A percentile compares a stretch with the other conserved stretches of the same genome.
Evolutionary conservation across 2,113 vertebrate genomes (phyloP).

Genomic region (Malurus alboscapulatus): DNA sequence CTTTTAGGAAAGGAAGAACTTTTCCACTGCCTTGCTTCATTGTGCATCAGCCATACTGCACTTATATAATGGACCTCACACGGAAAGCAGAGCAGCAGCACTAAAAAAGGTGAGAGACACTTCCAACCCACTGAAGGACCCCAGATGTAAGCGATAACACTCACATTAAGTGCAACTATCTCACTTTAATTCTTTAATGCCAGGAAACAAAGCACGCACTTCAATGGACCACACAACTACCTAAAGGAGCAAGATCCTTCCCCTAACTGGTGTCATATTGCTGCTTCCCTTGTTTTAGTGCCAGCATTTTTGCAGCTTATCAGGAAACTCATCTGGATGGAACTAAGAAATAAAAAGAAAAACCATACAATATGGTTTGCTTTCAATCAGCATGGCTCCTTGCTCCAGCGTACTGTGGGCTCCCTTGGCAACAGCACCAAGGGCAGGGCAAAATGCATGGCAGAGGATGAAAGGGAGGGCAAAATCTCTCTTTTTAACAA

Average conservation of each 20-base stretch:
- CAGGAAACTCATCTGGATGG: not conserved
- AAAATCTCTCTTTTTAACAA: not conserved
- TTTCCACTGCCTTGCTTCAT: not conserved
- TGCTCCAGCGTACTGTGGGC: not conserved
- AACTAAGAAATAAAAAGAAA: not conserved
- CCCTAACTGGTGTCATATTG: not conserved
- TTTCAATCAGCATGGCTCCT: not conserved
- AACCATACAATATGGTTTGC: not conserved
- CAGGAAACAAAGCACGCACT: not conserved
- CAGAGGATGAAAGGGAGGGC: not conserved
- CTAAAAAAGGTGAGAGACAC: not conserved
- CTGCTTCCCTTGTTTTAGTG: not conserved
- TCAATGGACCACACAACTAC: not conserved
- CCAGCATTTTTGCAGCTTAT: not conserved
- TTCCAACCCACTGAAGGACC: not conserved
- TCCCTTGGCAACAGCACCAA: conserved; percentile 1
- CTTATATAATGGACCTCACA: not conserved
- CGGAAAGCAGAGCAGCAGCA: not conserved
- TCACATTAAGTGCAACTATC: not conserved
- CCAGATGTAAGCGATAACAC: not conserved
- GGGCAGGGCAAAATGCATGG: not conserved
- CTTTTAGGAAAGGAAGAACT: not conserved
- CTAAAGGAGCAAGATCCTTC: not conserved
- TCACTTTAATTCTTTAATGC: not conserved
- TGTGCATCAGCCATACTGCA: not conserved